Evolutionary conservation across 2,113 vertebrate species (phyloP), one percentile per base, ranked within the genome.

Genomic region (Heterotis niloticus): DNA sequence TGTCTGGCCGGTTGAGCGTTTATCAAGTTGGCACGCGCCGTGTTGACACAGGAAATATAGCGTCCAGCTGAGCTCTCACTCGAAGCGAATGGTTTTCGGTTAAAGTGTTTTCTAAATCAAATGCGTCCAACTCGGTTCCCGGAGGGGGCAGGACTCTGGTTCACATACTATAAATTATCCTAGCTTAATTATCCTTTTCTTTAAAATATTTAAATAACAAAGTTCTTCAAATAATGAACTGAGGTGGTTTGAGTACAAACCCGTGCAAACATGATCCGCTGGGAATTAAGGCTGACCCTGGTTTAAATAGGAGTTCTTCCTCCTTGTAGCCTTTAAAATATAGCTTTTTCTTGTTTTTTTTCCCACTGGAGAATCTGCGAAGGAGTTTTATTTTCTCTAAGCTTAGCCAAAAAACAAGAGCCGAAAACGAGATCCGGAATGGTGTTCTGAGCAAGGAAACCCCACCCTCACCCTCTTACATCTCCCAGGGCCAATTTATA

Each of bases 141-240:
- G 44, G 44, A 72, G 34, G 69, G 69, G 16, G 20, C 20, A 14
- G 34, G 11, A 23, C 20, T 20, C n/a, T 20, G 18, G 69, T 51
- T 72, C 23, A 72, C 69, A 52, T 51, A 34, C 69, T 44, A 44
- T 44, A 54, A 52, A 51, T 72, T 72, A 52, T 72, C 69, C 44
- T 72, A 34, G 9, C 44, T 72, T 72, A 72, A 72, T 72, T 72
- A 23, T 72, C 18, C 20, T 72, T 72, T 72, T 44, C 2, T 44
- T 44, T 44, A 44, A 44, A 72, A 72, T 51, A 34, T 72, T 51
- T 52, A 54, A 72, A 12, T 54, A n/a, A 72, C 24, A 52, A 52
- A 34, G 11, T 72, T 70, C 18, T 70, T 70, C 52, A 54, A 23
- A 51, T 72, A 72, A 72, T 72, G 51, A 71, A 71, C 34, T 52